A percentile compares a stretch with the other conserved stretches of the same genome.
Evolutionary conservation across 1,140 invertebrate species (phyloP).

Genomic region (Neodiprion fabricii): DNA sequence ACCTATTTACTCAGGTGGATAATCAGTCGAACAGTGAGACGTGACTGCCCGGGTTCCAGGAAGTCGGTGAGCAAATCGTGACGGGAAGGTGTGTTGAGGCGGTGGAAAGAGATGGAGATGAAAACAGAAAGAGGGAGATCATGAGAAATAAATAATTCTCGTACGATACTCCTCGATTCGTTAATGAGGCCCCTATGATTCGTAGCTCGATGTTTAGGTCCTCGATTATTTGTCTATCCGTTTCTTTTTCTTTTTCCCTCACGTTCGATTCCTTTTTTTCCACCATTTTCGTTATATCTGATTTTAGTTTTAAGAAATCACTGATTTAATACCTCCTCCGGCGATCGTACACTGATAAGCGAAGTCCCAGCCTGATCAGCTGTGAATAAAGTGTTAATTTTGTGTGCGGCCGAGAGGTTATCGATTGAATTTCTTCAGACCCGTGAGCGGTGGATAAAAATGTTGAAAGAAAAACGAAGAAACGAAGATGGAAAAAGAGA

Average conservation of each 20-base stretch:
- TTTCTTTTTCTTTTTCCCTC: not conserved
- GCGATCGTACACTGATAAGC: not conserved
- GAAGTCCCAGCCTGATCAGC: not conserved
- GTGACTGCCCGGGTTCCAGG: slow-evolving; percentile 3
- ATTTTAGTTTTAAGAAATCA: not conserved
- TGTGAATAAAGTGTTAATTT: slow-evolving; percentile 8
- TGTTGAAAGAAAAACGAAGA: not conserved
- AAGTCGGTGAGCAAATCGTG: slow-evolving; percentile 1
- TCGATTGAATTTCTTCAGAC: not conserved
- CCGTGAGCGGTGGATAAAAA: not conserved
- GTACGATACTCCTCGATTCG: not conserved
- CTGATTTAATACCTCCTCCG: slow-evolving; percentile 4
- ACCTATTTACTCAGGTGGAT: slow-evolving; percentile 7
- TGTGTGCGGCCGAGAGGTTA: not conserved
- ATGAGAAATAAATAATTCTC: not conserved
- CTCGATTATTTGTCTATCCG: not conserved
- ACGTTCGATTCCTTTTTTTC: no score
- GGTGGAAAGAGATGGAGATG: no score
- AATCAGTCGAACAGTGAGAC: not conserved
- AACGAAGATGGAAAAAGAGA: not conserved
- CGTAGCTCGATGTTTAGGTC: not conserved
- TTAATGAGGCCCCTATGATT: slow-evolving; percentile 1
- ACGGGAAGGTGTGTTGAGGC: not conserved
- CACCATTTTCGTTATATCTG: no score
- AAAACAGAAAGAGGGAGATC: not conserved